Base-by-base conservation (phyloP, 2,797 vertebrate genomes). In the Artibeus lituratus region DNA sequence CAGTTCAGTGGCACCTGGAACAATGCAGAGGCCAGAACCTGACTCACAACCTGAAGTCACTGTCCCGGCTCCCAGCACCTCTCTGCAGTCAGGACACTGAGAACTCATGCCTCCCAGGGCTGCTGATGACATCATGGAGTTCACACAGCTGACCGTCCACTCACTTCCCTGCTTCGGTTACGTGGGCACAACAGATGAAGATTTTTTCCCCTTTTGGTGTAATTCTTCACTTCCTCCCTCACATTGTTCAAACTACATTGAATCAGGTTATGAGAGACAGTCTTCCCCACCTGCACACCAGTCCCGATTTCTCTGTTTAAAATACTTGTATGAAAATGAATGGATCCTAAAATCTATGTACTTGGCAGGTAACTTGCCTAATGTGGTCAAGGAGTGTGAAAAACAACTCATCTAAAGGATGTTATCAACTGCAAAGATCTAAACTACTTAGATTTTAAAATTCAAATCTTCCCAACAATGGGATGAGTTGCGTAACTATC, bases 351-450 rank as follows among this genome's bases (percentile, higher is more conserved):
- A 87, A n/a, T 59, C 69, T 55, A 24, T 39, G 93, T 93, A 51
- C 53, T 59, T n/a, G 69, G 37, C 3, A 39, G 18, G 18, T 62
- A 53, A 77, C 35, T 88, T 49, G 87, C 19, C 83, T 87, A n/a
- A 85, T 80, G 70, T 80, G 65, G 49, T 73, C 82, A 81, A 82
- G 80, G 88, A 73, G 89, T 87, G 29, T 70, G 67, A 77, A 84
- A 35, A 35, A 55, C 14, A 24, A 49, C 72, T 65, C 78, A 86
- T 62, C 19, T 18, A 6, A 5, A 94, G 44, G 72, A 82, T 21
- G 78, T 94, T 73, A 65, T 69, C 51, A 62, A 77, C 42, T 69
- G n/a, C 15, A 84, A 15, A 69, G 21, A 90, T 87, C 35, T 87
- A 93, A 85, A 73, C 76, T 24, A 42, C 57, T 85, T 47, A 5